These are phyloP conservation scores for Coenobita brevimanus DNA, from an alignment of 1,140 invertebrate genomes.

Conservation along the genomic window DNA sequence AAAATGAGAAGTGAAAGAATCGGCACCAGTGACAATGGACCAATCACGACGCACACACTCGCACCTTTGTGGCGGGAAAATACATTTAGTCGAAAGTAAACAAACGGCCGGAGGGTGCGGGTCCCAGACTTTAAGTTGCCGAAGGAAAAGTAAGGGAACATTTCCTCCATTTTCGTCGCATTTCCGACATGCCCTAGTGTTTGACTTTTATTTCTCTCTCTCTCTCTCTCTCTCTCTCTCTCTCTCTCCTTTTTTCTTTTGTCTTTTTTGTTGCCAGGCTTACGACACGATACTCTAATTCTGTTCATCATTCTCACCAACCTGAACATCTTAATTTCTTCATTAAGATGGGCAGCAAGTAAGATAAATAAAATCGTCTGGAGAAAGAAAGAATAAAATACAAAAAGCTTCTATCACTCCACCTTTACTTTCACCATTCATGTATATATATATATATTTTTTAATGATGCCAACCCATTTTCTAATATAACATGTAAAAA, in stretches of 20 bases:
- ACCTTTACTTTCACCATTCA: no score
- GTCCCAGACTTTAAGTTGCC: slow-evolving; percentile 52
- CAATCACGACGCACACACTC: slow-evolving; percentile 68
- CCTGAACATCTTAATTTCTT: neutral
- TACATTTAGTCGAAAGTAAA: slow-evolving; percentile 69
- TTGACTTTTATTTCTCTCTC: neutral
- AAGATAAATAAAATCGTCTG: no score
- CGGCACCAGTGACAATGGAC: slow-evolving; percentile 66
- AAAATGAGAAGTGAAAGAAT: slow-evolving; percentile 69
- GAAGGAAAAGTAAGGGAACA: slow-evolving; percentile 53
- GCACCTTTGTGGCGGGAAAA: slow-evolving; percentile 68
- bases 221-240: neutral
- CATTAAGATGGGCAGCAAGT: no score
- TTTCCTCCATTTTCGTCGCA: slow-evolving; percentile 48
- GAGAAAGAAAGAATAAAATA: no score
- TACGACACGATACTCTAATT: no score
- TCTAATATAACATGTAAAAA: no score
- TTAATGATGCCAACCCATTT: no score
- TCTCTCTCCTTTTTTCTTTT: neutral
- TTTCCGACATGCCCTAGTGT: neutral
- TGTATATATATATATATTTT: no score
- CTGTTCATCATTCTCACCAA: no score
- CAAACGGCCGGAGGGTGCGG: slow-evolving; percentile 62
- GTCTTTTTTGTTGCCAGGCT: neutral
- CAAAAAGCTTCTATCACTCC: no score